Base-by-base conservation (phyloP, 2,113 vertebrate species). In the Hyla sarda region DNA sequence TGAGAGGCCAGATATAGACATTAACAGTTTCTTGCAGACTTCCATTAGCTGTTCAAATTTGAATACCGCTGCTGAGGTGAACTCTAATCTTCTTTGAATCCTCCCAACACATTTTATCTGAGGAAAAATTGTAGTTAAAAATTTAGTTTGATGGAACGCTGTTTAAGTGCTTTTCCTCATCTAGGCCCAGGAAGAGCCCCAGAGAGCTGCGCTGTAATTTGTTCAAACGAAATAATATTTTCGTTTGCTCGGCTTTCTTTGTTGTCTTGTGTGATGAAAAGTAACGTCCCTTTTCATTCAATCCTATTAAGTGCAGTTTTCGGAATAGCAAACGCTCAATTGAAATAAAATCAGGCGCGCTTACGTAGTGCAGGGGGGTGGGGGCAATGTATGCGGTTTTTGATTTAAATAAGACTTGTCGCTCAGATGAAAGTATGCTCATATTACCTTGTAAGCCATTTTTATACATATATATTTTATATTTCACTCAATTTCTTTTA, bases 151-250 rank as follows among this genome's bases (percentile, higher is more conserved):
- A 95, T 94, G 93, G 94, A 95, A 94, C 91, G 94, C 94, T 94
- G 92, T 94, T 94, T 94, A 94, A 94, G 92, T 93, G 93, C 93
- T 93, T 95, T 93, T 94, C 94, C 90, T 95, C 94, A 94, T 94
- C 92, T 92, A 91, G 92, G 91, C 91, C 90, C 92, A 85, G 92
- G 92, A 94, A 93, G 90, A 88, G 88, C 93, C 93, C 94, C 90
- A 91, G 92, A 93, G 93, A 94, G 92, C 89, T 90, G 89, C 90
- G 92, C 93, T 91, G 91, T 94, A 95, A 95, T 95, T 95, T 95
- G 93, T 94, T 95, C 94, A 94, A 93, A 94, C 54, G 90, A 95
- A 95, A 95, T 95, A 95, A 95, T 95, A 95, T 95, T 95, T 96
- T 94, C 90, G 86, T 95, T 95, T 95, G 92, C 93, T 92, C 83